Evolutionary conservation across 1,140 invertebrate genomes (phyloP), one percentile per base, ranked within the genome.

Genomic region (Ptiloglossa arizonensis): DNA sequence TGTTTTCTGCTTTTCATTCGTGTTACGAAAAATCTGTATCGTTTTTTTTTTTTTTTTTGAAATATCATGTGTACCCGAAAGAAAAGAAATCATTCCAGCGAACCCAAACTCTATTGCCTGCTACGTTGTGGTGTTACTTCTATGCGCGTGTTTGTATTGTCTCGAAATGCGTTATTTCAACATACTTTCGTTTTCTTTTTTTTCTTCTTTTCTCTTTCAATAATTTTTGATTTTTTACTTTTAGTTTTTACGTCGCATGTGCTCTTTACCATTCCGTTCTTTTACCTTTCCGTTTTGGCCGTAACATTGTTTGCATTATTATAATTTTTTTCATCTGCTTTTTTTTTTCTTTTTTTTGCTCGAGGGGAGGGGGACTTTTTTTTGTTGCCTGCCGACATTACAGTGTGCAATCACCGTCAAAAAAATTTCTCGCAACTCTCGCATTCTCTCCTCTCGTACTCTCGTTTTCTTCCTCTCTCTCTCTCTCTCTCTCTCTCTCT

Each of bases 371-470:
- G 89, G 87, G 86, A 89, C 87, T 86, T 86, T 90, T 88, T 87
- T 81, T 90, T 88, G 87, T 81, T 81, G 73, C 72, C 69, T 89
- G 88, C 88, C 88, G 87, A 91, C 89, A 56, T 74, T 89, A 91
- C 91, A 92, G 91, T 91, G 87, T 91, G 90, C 90, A 90, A 91
- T 91, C 89, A 91, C 90, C 88, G 89, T 88, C 63, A 84, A 83
- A 76, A 83, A 83, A 81, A 59, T 75, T 78, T 77, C 75, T 85
- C 66, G 69, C 78, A 66, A 63, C 75, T 74, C 72, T 82, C 69
- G 68, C 77, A 80, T 59, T 75, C 68, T 79, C 71, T 67, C 54
- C 15, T 56, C 72, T 27, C 69, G 64, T 29, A 70, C 74, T 69
- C 71, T 82, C 64, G 67, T 74, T 80, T 56, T 73, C 66, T 77